These are phyloP conservation scores for Junco hyemalis DNA, from an alignment of 2,113 vertebrate species.

Conservation along the genomic window DNA sequence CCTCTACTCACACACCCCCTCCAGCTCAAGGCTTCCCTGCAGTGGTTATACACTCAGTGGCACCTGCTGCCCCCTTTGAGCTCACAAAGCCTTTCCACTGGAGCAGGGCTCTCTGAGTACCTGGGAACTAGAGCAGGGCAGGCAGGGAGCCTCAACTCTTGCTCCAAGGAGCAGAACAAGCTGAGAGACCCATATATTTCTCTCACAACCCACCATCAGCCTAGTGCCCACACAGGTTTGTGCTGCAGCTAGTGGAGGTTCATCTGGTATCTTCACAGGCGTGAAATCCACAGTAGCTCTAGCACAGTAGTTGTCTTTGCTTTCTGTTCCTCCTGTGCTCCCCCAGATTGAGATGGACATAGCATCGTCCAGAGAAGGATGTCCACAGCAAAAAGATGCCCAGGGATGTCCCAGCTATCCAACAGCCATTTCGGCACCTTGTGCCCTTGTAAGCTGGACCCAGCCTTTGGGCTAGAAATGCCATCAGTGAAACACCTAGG, in stretches of 20 bases:
- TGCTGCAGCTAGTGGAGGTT: not conserved
- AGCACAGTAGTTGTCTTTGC: no score
- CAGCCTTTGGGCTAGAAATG: fast-evolving
- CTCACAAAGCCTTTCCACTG: not conserved
- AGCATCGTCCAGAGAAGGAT: not conserved
- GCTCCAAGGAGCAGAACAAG: not conserved
- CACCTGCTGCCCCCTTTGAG: not conserved
- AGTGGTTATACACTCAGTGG: fast-evolving
- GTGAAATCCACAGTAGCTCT: fast-evolving
- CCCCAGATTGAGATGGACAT: not conserved
- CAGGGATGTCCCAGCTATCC: not conserved
- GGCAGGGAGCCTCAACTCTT: not conserved
- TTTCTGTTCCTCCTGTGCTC: not conserved
- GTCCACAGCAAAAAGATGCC: not conserved
- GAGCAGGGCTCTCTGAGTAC: not conserved
- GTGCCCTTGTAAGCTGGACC: fast-evolving
- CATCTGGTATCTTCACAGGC: fast-evolving
- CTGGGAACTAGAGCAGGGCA: not conserved
- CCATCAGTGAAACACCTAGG: fast-evolving
- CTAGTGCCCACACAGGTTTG: no score
- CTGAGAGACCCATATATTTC: not conserved
- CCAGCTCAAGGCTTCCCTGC: not conserved
- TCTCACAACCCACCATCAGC: not conserved
- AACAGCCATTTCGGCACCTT: fast-evolving
- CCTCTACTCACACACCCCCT: not conserved